These are phyloP conservation scores for Drosophila chauvacae DNA, from an alignment of 1,140 invertebrate species.

Conservation along the genomic window DNA sequence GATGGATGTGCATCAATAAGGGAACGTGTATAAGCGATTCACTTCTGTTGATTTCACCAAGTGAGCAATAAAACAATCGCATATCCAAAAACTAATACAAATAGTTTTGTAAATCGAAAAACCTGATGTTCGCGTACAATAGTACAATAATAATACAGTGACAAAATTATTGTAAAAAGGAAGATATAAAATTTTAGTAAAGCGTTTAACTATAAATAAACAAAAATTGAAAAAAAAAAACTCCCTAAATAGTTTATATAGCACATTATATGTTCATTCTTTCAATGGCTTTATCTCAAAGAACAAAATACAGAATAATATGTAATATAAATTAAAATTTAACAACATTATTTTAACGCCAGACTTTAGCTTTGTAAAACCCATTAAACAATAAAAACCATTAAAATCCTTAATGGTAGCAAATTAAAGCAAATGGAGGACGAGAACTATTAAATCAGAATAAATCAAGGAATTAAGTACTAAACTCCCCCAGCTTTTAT, in stretches of 20 bases:
- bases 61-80: conserved; percentile 31
- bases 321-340: neutral
- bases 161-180: neutral
- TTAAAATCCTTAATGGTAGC: neutral
- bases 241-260: neutral
- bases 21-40: conserved; percentile 58
- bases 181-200: neutral
- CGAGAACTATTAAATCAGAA: neutral
- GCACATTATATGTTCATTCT: too few relatives aligned
- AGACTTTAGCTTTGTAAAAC: neutral
- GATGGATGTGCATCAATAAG: conserved; percentile 65
- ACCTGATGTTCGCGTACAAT: conserved; percentile 31
- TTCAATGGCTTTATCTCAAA: too few relatives aligned
- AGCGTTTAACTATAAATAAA: neutral
- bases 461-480: conserved; percentile 7
- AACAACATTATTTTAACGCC: neutral
- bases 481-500: conserved; percentile 1
- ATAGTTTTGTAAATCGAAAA: conserved; percentile 70
- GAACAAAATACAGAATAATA: neutral
- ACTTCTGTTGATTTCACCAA: conserved; percentile 46
- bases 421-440: neutral
- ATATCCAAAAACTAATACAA: conserved; percentile 48
- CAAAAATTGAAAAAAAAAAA: neutral
- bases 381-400: neutral
- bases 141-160: neutral